Evolutionary conservation across 2,113 vertebrate species (phyloP), one percentile per base, ranked within the genome.

Genomic region (Bos indicus): DNA sequence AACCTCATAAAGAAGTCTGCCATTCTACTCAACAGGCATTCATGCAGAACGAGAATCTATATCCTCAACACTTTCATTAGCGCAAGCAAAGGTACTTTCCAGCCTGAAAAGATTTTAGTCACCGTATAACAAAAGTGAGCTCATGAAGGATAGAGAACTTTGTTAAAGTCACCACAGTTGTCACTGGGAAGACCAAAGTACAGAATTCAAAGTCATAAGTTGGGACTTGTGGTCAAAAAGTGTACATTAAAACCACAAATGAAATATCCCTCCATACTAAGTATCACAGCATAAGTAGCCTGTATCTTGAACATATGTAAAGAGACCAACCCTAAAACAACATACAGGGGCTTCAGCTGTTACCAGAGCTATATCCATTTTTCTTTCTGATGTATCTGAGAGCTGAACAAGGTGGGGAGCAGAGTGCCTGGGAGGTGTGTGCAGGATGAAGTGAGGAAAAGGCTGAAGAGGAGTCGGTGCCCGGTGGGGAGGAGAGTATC

Each of bases 341-440:
- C 1, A 48, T 8, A 1, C 25, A 0, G 5, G 30, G 9, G 7
- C 10, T 48, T 90, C 52, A 1, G 11, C 9, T 48, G 14, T 54
- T 82, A 43, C 19, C 48, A 19, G 54, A 57, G 40, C 28, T 17
- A 17, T 8, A 46, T 6, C 17, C 6, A 6, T 36, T 64, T 48
- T 52, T 26, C 67, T n/a, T 33, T 30, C 57, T 54, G 5, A 81
- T 10, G 56, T n/a, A 16, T 67, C 40, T 25, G 54, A 43, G 40
- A 48, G 56, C 5, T 25, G 28, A 82, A 46, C 21, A 40, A 10
- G 7, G 17, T 2, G 33, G 46, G 17, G 2, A 36, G 23, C 9
- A 36, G 15, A n/a, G 14, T 7, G 19, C 67, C 67, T 71, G 7
- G 56, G 28, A 56, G 0, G 26, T 0, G 3, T 5, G 78, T n/a